Percentiles rank a stretch among this genome's conserved stretches.
These are phyloP conservation scores for Eleginops maclovinus DNA, from an alignment of 2,113 vertebrate species.

Conservation along the genomic window DNA sequence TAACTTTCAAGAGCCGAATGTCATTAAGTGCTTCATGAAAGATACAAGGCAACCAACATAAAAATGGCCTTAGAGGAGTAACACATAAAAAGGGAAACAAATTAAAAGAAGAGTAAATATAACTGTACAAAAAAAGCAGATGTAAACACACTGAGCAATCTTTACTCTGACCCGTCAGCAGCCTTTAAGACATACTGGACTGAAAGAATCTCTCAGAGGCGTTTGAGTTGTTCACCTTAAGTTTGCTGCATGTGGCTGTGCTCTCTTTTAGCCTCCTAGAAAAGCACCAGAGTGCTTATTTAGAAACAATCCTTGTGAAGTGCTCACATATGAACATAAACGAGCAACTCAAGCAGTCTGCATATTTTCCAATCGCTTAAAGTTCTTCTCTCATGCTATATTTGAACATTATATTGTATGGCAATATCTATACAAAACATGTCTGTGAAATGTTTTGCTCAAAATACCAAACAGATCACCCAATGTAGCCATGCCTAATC, in stretches of 20 bases:
- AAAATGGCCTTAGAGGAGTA: background rate
- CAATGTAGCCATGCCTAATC: no score
- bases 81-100: background rate
- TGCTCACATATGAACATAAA: constrained; percentile 31
- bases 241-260: constrained; percentile 18
- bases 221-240: constrained; percentile 20
- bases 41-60: no score
- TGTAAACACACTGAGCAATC: background rate
- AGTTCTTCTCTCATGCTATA: no score
- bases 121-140: background rate
- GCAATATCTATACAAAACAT: no score
- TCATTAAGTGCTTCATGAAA: background rate
- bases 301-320: constrained; percentile 32
- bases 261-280: constrained; percentile 32
- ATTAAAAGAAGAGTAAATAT: background rate
- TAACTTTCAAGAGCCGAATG: background rate
- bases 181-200: constrained; percentile 11
- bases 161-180: constrained; percentile 12
- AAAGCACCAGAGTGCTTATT: constrained; percentile 41
- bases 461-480: no score
- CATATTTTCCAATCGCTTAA: constrained; percentile 18
- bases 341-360: constrained; percentile 31
- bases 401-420: no score
- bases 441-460: no score
- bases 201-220: background rate